These are phyloP conservation scores for Tor tambroides DNA, from an alignment of 2,113 vertebrate genomes.

Conservation along the genomic window DNA sequence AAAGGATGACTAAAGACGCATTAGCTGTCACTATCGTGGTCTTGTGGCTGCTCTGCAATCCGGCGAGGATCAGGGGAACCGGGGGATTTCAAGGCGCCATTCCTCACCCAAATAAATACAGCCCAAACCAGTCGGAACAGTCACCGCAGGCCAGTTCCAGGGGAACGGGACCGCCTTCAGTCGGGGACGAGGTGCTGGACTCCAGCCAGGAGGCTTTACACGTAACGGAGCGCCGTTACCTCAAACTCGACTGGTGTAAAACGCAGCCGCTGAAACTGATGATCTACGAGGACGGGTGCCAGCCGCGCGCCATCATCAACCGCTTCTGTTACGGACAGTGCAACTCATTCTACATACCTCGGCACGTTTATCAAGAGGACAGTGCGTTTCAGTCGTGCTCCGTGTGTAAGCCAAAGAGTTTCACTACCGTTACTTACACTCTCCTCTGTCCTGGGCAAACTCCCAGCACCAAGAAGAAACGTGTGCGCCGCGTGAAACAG, in stretches of 20 bases:
- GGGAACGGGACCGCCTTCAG: slow-evolving; percentile 75
- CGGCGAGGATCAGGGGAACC: slow-evolving; percentile 73
- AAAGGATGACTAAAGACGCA: slow-evolving; percentile 79
- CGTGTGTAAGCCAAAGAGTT: slow-evolving; percentile 92
- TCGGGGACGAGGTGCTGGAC: slow-evolving; percentile 89
- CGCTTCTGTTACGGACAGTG: slow-evolving; percentile 97
- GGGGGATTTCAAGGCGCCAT: slow-evolving; percentile 81
- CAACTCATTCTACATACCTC: slow-evolving; percentile 97
- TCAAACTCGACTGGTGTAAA: slow-evolving; percentile 78
- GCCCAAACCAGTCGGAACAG: slow-evolving; percentile 85
- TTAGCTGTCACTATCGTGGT: slow-evolving; percentile 70
- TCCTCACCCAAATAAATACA: slow-evolving; percentile 87
- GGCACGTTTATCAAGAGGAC: slow-evolving; percentile 88
- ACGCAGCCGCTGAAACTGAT: slow-evolving; percentile 96
- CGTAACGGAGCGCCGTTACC: slow-evolving; percentile 86
- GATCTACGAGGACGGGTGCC: slow-evolving; percentile 91
- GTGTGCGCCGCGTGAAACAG: slow-evolving; percentile 92
- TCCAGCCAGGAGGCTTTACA: slow-evolving; percentile 95
- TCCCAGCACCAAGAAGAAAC: slow-evolving; percentile 87
- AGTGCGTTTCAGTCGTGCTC: slow-evolving; percentile 93
- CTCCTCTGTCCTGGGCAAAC: slow-evolving; percentile 91
- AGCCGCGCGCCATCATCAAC: slow-evolving; percentile 91
- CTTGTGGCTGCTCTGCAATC: slow-evolving; percentile 75
- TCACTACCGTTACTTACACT: slow-evolving; percentile 91
- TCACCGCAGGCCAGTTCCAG: slow-evolving; percentile 77